Percentiles rank a stretch among this genome's conserved stretches.
Conservation (phyloP, 2,113 vertebrate species). For the Paralichthys olivaceus region DNA sequence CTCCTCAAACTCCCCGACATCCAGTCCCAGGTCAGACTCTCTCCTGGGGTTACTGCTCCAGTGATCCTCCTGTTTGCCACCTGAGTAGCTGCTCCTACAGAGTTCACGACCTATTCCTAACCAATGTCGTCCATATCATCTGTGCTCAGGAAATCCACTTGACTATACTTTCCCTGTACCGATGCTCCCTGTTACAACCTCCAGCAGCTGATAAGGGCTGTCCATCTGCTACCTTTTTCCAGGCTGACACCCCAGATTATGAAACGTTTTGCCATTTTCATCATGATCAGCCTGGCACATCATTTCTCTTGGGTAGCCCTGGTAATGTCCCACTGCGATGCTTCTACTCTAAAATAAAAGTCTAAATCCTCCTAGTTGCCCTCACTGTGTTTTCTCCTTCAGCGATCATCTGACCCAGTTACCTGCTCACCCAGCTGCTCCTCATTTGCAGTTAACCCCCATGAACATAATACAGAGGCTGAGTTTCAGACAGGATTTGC, state of each 20-base stretch:
- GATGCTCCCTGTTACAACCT: not conserved
- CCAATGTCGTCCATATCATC: not conserved
- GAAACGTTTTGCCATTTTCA: not conserved
- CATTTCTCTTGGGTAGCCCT: not conserved
- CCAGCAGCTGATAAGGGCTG: not conserved
- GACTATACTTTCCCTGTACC: not conserved
- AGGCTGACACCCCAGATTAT: not conserved
- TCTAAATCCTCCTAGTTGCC: not conserved
- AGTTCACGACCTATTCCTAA: not conserved
- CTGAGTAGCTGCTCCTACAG: not conserved
- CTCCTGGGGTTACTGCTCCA: too few relatives aligned
- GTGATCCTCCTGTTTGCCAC: not conserved
- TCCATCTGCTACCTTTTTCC: not conserved
- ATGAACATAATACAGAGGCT: not conserved
- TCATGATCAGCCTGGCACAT: not conserved
- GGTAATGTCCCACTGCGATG: not conserved
- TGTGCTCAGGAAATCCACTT: not conserved
- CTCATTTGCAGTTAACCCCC: not conserved
- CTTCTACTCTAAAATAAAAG: not conserved
- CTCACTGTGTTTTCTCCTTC: not conserved
- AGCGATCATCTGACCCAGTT: slow-evolving; percentile 2
- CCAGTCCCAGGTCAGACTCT: too few relatives aligned
- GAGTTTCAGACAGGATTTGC: not conserved
- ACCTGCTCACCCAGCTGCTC: slow-evolving; percentile 1
- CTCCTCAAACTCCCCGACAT: too few relatives aligned